Evolutionary conservation across 2,113 vertebrate genomes (phyloP).

Genomic region (Naja naja): DNA sequence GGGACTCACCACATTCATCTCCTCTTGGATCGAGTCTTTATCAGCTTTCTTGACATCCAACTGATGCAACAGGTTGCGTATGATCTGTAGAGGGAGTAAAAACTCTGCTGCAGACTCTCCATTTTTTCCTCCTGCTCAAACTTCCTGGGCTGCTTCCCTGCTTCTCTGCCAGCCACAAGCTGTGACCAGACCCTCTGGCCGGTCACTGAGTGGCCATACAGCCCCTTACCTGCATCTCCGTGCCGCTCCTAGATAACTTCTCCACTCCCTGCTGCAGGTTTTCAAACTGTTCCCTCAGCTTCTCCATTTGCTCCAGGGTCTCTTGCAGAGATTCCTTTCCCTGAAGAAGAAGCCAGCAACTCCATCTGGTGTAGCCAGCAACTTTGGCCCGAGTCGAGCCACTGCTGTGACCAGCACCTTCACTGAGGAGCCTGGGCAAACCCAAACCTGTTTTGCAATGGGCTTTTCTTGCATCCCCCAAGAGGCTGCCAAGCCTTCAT

Average conservation of each 20-base stretch:
- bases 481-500: background rate
- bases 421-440: background rate
- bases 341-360: constrained; percentile 2
- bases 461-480: background rate
- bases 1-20: constrained; percentile 50
- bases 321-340: constrained; percentile 42
- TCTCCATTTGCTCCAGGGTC: constrained; percentile 36
- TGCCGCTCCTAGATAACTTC: constrained; percentile 1
- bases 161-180: background rate
- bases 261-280: constrained; percentile 42
- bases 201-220: background rate
- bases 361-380: background rate
- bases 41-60: constrained; percentile 54
- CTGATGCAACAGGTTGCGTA: constrained; percentile 20
- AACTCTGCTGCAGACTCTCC: background rate
- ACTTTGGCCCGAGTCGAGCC: fast-evolving
- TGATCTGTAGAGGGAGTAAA: background rate
- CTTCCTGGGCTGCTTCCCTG: background rate
- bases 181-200: background rate
- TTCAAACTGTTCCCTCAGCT: constrained; percentile 35
- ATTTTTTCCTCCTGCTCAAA: background rate
- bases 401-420: background rate
- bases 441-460: background rate
- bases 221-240: constrained; percentile 45
- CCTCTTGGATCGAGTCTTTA: constrained; percentile 40